Evolutionary conservation across 2,113 vertebrate species (phyloP).

Genomic region (Furnarius figulus): DNA sequence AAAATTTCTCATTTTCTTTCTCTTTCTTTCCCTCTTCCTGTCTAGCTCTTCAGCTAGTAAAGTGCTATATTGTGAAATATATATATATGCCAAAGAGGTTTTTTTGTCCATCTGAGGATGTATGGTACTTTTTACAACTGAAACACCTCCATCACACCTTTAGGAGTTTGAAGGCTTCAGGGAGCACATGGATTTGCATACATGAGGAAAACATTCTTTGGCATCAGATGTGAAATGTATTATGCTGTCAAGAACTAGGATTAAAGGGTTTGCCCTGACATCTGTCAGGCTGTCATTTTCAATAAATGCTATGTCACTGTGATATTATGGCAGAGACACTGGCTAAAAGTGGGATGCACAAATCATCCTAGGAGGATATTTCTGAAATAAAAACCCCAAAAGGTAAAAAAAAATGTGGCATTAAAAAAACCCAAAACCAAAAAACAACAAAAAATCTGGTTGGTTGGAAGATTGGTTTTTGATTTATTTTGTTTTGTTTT

Average conservation of each 20-base stretch:
- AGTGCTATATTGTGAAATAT: not conserved
- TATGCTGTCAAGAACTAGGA: not conserved
- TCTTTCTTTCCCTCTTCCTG: not conserved
- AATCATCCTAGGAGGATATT: not conserved
- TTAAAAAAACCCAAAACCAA: no score
- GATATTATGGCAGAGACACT: not conserved
- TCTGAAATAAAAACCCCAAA: not conserved
- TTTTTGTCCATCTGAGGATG: not conserved
- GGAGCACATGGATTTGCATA: not conserved
- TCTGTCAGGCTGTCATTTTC: constrained; percentile 50
- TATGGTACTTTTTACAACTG: not conserved
- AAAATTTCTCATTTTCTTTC: not conserved
- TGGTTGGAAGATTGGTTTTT: not conserved
- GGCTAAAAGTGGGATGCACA: not conserved
- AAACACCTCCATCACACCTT: not conserved
- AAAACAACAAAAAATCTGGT: not conserved
- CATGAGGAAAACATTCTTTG: not conserved
- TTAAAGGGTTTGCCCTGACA: constrained; percentile 35
- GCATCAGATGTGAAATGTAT: not conserved
- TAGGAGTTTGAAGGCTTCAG: not conserved
- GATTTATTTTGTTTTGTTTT: not conserved
- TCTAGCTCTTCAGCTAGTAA: not conserved
- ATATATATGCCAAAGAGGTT: not conserved
- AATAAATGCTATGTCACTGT: not conserved
- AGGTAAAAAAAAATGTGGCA: not conserved